These are phyloP conservation scores for Halocaridina rubra DNA, from an alignment of 2,888 invertebrate genomes.

Conservation along the genomic window DNA sequence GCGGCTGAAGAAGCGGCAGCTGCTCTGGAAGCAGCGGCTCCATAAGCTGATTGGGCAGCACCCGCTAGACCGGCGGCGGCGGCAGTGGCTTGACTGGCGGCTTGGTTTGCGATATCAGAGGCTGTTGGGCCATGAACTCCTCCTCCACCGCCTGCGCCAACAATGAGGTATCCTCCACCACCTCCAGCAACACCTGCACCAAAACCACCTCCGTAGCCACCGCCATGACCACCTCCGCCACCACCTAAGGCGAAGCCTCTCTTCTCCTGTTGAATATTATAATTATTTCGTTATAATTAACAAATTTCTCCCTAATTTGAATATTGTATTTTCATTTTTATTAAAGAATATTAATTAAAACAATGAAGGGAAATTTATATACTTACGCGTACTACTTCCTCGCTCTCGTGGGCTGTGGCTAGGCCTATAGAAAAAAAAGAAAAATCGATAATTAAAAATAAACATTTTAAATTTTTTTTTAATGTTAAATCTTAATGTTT, in stretches of 20 bases:
- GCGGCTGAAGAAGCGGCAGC: neutral
- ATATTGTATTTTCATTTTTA: neutral
- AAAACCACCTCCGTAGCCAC: neutral
- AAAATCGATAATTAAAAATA: neutral
- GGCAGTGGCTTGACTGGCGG: constrained; percentile 30
- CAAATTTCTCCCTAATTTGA: neutral
- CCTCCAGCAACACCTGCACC: neutral
- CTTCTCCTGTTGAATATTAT: neutral
- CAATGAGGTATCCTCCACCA: neutral
- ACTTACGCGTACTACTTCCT: neutral
- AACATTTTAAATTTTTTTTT: neutral
- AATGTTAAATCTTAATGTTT: neutral
- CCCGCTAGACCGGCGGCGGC: constrained; percentile 52
- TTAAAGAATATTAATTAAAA: neutral
- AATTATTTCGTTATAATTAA: neutral
- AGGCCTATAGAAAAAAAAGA: neutral
- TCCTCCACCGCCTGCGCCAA: neutral
- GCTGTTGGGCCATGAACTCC: too few species aligned
- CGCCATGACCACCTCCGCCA: neutral
- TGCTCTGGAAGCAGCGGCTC: neutral
- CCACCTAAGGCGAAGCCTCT: neutral
- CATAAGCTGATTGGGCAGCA: constrained; percentile 43
- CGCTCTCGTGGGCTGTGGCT: neutral
- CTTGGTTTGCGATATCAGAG: neutral
- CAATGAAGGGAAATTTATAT: neutral